Conservation (phyloP, 1,140 invertebrate species). For the Campoletis sonorensis region DNA sequence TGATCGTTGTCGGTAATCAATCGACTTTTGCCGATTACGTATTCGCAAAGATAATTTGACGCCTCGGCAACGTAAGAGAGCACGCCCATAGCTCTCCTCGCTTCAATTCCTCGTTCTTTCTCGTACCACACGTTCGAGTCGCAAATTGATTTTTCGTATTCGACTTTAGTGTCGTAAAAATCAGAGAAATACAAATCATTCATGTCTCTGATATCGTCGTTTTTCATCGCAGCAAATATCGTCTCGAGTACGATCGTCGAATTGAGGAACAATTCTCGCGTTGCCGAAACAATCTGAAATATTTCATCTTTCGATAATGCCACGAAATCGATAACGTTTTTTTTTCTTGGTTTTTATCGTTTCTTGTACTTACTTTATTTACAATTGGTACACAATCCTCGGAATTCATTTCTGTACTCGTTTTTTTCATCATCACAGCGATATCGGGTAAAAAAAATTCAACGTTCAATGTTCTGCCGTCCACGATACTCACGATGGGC, state of each 20-base stretch:
- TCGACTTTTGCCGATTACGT: conserved; percentile 65
- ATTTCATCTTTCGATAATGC: conserved; percentile 22
- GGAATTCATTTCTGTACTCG: conserved; percentile 65
- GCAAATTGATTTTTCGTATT: conserved; percentile 64
- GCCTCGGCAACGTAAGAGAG: conserved; percentile 61
- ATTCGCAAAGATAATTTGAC: conserved; percentile 69
- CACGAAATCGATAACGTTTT: neutral
- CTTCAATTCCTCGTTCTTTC: conserved; percentile 70
- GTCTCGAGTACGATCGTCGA: conserved; percentile 64
- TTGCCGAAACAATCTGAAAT: conserved; percentile 66
- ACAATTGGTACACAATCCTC: conserved; percentile 63
- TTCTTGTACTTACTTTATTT: conserved; percentile 66
- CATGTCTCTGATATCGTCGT: conserved; percentile 74
- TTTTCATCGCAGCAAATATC: conserved; percentile 68
- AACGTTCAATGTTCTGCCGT: conserved; percentile 63
- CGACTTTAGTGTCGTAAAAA: conserved; percentile 64
- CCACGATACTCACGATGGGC: conserved; percentile 67
- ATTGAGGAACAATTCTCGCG: conserved; percentile 70
- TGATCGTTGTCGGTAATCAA: conserved; percentile 59
- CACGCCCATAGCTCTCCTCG: conserved; percentile 66
- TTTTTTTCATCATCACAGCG: conserved; percentile 63
- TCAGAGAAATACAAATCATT: conserved; percentile 72
- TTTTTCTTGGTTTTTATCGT: neutral
- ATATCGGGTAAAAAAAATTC: conserved; percentile 69
- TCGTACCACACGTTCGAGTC: conserved; percentile 68